Base-by-base conservation (phyloP, 2,113 vertebrate genomes). In the Plotosus lineatus region DNA sequence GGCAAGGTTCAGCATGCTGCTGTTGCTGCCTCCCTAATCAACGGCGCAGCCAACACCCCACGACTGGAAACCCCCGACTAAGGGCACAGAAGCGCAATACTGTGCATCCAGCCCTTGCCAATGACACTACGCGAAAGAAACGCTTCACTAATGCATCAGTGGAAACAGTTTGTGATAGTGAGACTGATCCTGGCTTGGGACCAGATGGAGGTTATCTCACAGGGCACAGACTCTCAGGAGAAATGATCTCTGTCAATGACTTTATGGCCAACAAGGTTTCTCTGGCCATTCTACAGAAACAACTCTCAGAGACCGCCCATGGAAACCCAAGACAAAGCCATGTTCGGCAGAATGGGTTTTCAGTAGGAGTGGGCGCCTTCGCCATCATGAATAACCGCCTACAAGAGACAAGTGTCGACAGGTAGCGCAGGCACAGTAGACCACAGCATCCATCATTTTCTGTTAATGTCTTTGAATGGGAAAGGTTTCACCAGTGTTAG, bases 221-320 rank as follows among this genome's bases (percentile, higher is more conserved):
- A 1, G 91, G 92, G 8, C 91, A 91, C 0, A 92, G 92, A 68
- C 79, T 93, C 61, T 94, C 93, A 7, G 93, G 89, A 76, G 93
- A 94, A 86, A 93, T 94, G 94, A 94, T 93, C 79, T 93, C 92
- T 3, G 90, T 93, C 75, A 92, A 92, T 55, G 93, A 94, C 85
- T 93, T 94, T 77, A 91, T 90, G 88, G 90, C 90, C 78, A 91
- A 93, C 75, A 92, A 93, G 77, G 92, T 94, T 56, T 93, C 94
- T 83, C 86, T 94, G 83, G 94, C 93, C 0, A 86, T 94, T 87
- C 88, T 94, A 82, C 92, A 93, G 87, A 94, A 94, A 77, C 92
- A 94, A 80, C 89, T 94, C 84, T 93, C 92, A 4, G 94, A 94
- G 86, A 93, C 93, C 0, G 92, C 92, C 44, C 92, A 92, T 15